These are phyloP conservation scores for Motacilla alba DNA, from an alignment of 2,113 vertebrate species.

Conservation along the genomic window DNA sequence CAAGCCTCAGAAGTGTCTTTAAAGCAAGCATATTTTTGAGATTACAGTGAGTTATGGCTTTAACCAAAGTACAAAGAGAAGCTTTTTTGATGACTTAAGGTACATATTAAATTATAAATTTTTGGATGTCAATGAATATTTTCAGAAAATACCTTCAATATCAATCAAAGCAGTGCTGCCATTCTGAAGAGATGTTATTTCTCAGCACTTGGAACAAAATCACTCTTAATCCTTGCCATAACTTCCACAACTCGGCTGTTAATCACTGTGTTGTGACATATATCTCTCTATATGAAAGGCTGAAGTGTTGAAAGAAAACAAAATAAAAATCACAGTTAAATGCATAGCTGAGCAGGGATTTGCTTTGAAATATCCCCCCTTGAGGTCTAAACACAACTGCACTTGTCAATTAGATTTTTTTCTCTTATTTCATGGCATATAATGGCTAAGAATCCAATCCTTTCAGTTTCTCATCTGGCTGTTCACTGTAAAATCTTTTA, in stretches of 20 bases:
- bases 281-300: neutral
- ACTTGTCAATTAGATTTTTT: neutral
- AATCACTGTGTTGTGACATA: neutral
- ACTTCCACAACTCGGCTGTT: neutral
- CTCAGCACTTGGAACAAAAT: neutral
- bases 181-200: neutral
- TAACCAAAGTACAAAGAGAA: neutral
- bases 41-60: neutral
- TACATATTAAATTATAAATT: neutral
- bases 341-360: neutral
- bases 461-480: neutral
- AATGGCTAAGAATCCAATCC: neutral
- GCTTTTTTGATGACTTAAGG: neutral
- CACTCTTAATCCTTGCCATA: neutral
- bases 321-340: neutral
- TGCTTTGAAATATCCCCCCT: neutral
- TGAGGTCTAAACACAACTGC: neutral
- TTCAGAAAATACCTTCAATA: neutral
- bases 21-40: neutral
- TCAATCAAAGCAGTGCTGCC: neutral
- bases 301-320: neutral
- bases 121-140: neutral
- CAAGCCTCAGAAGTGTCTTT: neutral
- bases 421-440: neutral
- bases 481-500: neutral